Conservation (phyloP, 1,140 invertebrate genomes). For the Drosophila orosa region DNA sequence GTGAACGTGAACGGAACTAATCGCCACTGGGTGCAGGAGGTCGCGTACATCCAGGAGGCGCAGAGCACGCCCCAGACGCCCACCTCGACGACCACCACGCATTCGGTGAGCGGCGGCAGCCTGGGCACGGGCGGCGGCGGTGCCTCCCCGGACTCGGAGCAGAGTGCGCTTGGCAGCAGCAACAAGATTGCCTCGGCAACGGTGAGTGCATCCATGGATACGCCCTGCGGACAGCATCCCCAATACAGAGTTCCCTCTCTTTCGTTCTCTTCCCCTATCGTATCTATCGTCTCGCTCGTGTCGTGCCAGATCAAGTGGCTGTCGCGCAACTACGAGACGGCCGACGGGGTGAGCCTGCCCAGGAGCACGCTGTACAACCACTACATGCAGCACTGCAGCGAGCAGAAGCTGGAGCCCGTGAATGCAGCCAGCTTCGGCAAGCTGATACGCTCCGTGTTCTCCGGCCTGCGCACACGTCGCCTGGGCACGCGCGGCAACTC, state of each 20-base stretch:
- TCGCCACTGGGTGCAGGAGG: constrained; percentile 78
- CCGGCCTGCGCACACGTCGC: constrained; percentile 96
- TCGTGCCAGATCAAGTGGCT: constrained; percentile 95
- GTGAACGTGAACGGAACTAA: constrained; percentile 51
- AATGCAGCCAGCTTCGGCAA: constrained; percentile 99
- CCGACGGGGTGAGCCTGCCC: constrained; percentile 98
- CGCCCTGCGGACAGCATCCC: constrained; percentile 14
- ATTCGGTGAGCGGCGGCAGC: constrained; percentile 84
- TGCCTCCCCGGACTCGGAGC: constrained; percentile 85
- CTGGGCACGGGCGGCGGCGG: constrained; percentile 82
- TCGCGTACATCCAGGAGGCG: constrained; percentile 84
- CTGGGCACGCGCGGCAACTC: constrained; percentile 99
- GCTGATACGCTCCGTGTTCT: constrained; percentile 98
- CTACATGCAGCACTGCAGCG: constrained; percentile 97
- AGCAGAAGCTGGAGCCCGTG: constrained; percentile 98
- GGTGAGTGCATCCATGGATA: constrained; percentile 87
- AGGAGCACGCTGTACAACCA: constrained; percentile 98
- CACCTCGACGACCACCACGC: constrained; percentile 86
- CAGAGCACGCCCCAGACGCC: constrained; percentile 88
- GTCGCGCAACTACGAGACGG: constrained; percentile 98
- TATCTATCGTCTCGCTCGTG: constrained; percentile 56
- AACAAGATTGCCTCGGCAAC: constrained; percentile 95
- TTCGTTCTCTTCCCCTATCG: constrained; percentile 31
- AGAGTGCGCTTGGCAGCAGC: constrained; percentile 89
- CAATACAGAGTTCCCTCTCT: constrained; percentile 28